phyloP scores from a whole-genome alignment of 2,888 invertebrate species.

The Apeira syringaria region DNA sequence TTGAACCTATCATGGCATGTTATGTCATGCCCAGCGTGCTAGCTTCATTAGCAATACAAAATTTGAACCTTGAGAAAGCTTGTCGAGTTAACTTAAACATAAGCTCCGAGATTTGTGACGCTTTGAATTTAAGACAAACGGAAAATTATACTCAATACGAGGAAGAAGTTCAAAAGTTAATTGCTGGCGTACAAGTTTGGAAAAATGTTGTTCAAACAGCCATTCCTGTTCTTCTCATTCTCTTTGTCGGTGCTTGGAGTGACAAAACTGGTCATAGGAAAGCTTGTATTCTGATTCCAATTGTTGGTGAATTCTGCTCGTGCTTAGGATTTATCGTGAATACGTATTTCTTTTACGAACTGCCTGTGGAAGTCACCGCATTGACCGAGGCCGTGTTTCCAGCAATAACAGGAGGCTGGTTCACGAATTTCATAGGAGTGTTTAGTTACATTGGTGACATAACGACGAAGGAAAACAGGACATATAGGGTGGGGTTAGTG shows the following conservation, averaged over 20 bases:
- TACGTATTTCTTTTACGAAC: conserved; percentile 89
- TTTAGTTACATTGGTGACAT: conserved; percentile 95
- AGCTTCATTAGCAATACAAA: conserved; percentile 91
- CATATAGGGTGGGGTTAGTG: conserved; percentile 92
- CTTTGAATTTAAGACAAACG: conserved; percentile 88
- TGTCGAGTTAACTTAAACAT: conserved; percentile 92
- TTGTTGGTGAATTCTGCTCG: conserved; percentile 91
- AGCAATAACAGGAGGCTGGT: conserved; percentile 93
- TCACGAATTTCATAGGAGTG: conserved; percentile 93
- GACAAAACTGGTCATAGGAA: conserved; percentile 87
- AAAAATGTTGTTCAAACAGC: conserved; percentile 92
- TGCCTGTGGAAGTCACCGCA: conserved; percentile 91
- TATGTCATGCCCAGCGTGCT: conserved; percentile 86
- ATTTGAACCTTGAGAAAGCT: conserved; percentile 88
- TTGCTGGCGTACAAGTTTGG: conserved; percentile 92
- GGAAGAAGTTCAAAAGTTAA: conserved; percentile 87
- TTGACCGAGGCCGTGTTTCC: conserved; percentile 91
- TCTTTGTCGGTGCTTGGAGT: conserved; percentile 93
- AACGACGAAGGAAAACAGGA: conserved; percentile 91
- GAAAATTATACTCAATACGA: conserved; percentile 82
- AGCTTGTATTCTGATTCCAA: conserved; percentile 92
- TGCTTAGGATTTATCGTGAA: conserved; percentile 90
- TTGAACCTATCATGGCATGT: conserved; percentile 89
- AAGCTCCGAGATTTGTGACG: conserved; percentile 88
- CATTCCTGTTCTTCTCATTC: conserved; percentile 90